Base-by-base conservation (phyloP, 2,113 vertebrate species). In the Rattus rattus region DNA sequence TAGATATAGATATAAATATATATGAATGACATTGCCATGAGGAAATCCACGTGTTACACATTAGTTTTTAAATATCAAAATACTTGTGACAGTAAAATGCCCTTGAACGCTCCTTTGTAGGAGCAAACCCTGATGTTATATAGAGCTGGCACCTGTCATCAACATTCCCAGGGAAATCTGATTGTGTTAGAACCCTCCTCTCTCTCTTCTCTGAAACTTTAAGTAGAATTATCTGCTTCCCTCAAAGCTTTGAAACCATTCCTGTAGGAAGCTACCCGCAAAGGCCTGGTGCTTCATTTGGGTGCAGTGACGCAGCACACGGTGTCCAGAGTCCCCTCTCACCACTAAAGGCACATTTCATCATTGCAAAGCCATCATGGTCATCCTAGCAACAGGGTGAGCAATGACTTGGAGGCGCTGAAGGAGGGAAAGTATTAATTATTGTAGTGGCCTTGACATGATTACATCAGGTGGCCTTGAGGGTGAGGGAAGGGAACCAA, bases 211-310 rank as follows among this genome's bases (percentile, higher is more conserved):
- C 52, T 67, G 67, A 70, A 76, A 92, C 16, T 52, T 65, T 95
- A 92, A 91, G 72, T 59, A 76, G 47, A 54, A 88, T 47, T 54
- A 22, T 43, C 30, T 92, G 17, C 86, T 90, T 88, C 94, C 26
- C 67, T 93, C 90, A 91, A 84, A 92, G 33, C 47, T 30, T 22
- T 75, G 39, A 90, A 76, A 85, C 56, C 80, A 83, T 54, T 94
- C 22, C 67, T 76, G 20, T 59, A 69, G 20, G 72, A 91, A 91
- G 85, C 72, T 47, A 49, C 33, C 77, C 36, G 14, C 59, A 30
- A 61, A 36, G 36, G 77, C 61, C 54, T 83, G 49, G 20, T 33
- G 63, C 39, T 85, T 75, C 33, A 7, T 59, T 88, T 33, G 39
- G 43, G 12, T 22, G 5, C 13, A 59, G 17, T 52, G 36, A n/a